Percentiles rank a stretch among this genome's conserved stretches.
Conservation (phyloP, 2,113 vertebrate species). For the Colius striatus region DNA sequence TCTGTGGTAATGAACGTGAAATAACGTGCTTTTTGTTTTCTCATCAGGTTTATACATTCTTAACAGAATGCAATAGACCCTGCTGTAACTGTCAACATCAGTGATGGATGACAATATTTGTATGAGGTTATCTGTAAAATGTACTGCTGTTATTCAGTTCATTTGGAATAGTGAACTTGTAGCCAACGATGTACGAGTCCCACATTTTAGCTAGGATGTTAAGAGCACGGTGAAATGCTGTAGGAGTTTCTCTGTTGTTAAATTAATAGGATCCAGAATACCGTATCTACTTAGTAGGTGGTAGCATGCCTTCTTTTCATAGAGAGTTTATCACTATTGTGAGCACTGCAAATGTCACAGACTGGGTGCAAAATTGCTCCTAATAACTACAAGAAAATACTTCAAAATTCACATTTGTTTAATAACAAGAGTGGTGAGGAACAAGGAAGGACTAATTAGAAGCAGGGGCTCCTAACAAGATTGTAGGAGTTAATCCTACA, state of each 20-base stretch:
- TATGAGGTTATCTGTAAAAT: slow-evolving; percentile 64
- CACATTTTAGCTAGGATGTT: slow-evolving; percentile 72
- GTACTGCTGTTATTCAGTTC: slow-evolving; percentile 67
- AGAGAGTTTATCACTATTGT: slow-evolving; percentile 36
- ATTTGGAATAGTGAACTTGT: slow-evolving; percentile 73
- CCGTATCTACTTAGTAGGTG: slow-evolving; percentile 41
- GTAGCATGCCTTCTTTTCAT: slow-evolving; percentile 59
- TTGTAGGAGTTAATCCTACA: background rate
- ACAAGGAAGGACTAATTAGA: slow-evolving; percentile 5
- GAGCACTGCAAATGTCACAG: slow-evolving; percentile 23
- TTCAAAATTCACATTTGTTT: background rate
- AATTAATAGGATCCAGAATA: slow-evolving; percentile 62
- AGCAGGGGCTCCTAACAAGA: background rate
- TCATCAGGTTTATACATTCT: slow-evolving; percentile 71
- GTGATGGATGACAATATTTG: slow-evolving; percentile 61
- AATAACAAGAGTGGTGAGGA: background rate
- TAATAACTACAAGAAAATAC: slow-evolving; percentile 15
- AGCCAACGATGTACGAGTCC: slow-evolving; percentile 59
- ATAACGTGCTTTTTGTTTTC: slow-evolving; percentile 68
- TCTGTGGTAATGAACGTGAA: slow-evolving; percentile 67
- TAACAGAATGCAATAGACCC: slow-evolving; percentile 69
- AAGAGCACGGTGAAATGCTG: slow-evolving; percentile 68
- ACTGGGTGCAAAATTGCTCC: slow-evolving; percentile 46
- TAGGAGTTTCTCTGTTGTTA: slow-evolving; percentile 69
- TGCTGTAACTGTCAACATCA: slow-evolving; percentile 63